Evolutionary conservation across 1,140 invertebrate genomes (phyloP).

Genomic region (Vollenhovia emeryi): DNA sequence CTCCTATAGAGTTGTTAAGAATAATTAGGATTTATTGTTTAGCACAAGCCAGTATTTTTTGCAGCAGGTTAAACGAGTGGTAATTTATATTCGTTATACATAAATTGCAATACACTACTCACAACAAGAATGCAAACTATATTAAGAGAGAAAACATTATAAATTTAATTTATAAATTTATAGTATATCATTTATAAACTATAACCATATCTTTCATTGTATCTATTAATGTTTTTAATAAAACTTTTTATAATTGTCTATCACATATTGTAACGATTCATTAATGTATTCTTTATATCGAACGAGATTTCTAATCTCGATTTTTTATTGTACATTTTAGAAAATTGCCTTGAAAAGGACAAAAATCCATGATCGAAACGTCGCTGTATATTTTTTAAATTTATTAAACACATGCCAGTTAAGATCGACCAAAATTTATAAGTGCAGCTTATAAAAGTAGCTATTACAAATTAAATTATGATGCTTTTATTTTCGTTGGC

Average conservation of each 20-base stretch:
- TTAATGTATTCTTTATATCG: no score
- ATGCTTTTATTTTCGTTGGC: neutral
- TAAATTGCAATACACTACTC: neutral
- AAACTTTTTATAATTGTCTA: no score
- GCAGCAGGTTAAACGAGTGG: neutral
- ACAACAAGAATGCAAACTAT: neutral
- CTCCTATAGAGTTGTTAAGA: constrained; percentile 58
- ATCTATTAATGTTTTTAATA: no score
- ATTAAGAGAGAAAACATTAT: neutral
- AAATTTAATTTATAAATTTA: neutral
- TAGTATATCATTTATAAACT: neutral
- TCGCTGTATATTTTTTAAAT: no score
- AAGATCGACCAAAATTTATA: no score
- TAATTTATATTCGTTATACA: neutral
- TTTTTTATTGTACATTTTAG: no score
- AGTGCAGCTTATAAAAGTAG: neutral
- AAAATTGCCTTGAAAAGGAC: no score
- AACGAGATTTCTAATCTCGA: no score
- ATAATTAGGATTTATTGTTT: constrained; percentile 59
- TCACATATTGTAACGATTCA: no score
- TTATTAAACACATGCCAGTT: no score
- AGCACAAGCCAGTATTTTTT: neutral
- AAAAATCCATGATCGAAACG: no score
- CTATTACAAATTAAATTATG: neutral
- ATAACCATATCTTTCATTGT: no score